Evolutionary conservation across 2,888 invertebrate species (phyloP), one percentile per base, ranked within the genome.

Genomic region (Drosophila robusta): DNA sequence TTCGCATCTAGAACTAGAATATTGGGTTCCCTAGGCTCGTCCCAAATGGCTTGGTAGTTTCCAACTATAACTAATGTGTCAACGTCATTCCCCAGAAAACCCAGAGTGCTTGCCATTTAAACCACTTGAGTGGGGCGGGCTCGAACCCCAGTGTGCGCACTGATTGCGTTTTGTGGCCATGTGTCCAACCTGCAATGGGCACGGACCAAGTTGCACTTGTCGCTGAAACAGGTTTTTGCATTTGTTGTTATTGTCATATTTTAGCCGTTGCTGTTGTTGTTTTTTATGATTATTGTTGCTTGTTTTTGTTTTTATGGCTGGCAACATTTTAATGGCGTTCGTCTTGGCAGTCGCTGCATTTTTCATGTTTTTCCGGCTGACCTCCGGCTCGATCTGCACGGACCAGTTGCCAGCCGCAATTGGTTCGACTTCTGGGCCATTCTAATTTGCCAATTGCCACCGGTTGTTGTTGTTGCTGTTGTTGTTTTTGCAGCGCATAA

Each of bases 291-390:
- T 52, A 50, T 57, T 76, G 45, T 67, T 80, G 64, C 57, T 77
- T 56, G 63, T 32, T 45, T 39, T 44, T 66, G 58, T 69, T 44
- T 66, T 61, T 69, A 70, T 68, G 61, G 50, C 62, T 64, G 67
- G 61, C 68, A 62, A 46, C 60, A 55, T 41, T 64, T 70, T 74
- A 82, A 66, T 85, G 65, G 74, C 62, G 58, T 54, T 60, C 18
- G 38, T 41, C 64, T 29, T 29, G 29, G 29, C 29, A 29, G 29
- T 57, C 62, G 78, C 58, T 87, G 83, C 89, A 85, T 89, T 83
- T 83, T 81, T 87, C 85, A 89, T 89, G 87, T 89, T 83, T 82
- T 83, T 89, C 89, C 83, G 70, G 83, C 75, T 83, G 83, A 83
- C 83, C 83, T 83, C 83, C 79, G 74, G 52, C 47, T 45, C 67